Conservation (phyloP, 2,113 vertebrate species). For the Coracopsis vasa region DNA sequence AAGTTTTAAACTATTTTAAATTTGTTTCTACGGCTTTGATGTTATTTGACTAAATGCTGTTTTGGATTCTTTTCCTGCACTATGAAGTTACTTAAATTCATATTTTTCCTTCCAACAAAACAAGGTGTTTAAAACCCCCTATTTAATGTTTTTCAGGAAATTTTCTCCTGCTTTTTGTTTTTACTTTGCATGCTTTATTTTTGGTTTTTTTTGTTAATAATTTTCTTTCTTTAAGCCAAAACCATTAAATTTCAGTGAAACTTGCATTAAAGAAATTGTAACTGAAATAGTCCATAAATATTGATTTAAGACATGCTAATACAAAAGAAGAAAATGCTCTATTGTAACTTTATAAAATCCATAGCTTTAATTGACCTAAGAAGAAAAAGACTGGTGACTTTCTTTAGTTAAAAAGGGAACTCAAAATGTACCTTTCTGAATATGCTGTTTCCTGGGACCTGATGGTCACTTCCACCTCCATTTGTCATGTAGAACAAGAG, state of each 20-base stretch:
- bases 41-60: background rate
- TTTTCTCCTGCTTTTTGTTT: background rate
- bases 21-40: background rate
- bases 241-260: background rate
- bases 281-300: background rate
- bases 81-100: background rate
- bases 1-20: background rate
- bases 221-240: background rate
- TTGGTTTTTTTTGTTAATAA: background rate
- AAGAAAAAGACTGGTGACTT: background rate
- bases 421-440: background rate
- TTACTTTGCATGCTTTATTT: background rate
- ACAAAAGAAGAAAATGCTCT: background rate
- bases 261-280: background rate
- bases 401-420: background rate
- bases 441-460: background rate
- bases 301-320: background rate
- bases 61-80: background rate
- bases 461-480: background rate
- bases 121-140: background rate
- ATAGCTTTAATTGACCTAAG: background rate
- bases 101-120: background rate
- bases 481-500: background rate
- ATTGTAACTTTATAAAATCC: background rate
- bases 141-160: background rate